phyloP scores from a whole-genome alignment of 2,113 vertebrate genomes.

The Rhinolophus sinicus region DNA sequence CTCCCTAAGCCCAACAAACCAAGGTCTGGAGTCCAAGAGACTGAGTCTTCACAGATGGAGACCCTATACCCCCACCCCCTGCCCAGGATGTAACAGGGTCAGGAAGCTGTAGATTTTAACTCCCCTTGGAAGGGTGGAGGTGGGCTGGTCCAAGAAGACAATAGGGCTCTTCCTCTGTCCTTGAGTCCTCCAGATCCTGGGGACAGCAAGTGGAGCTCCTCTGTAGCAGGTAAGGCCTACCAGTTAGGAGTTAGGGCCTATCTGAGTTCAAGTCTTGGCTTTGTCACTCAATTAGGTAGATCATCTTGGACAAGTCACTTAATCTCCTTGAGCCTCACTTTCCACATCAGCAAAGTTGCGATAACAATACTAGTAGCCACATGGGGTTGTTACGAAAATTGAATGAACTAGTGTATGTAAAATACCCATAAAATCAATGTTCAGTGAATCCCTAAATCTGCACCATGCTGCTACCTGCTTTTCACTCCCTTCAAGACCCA shows the following conservation, averaged over 20 bases:
- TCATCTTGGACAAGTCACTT: slow-evolving; percentile 16
- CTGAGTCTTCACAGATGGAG: slow-evolving; percentile 13
- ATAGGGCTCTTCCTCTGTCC: not conserved
- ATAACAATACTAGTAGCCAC: not conserved
- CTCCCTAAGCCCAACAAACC: not conserved
- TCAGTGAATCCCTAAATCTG: not conserved
- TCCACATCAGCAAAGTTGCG: not conserved
- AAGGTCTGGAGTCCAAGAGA: not conserved
- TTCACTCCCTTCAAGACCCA: slow-evolving; percentile 27
- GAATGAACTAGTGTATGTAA: not conserved
- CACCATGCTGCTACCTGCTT: not conserved
- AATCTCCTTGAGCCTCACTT: slow-evolving; percentile 26
- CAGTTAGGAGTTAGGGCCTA: not conserved
- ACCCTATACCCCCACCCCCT: not conserved
- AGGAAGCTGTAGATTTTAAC: not conserved
- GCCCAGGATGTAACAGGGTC: not conserved
- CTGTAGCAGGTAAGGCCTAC: not conserved
- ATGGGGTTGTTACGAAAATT: not conserved
- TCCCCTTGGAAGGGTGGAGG: not conserved
- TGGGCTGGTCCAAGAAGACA: not conserved
- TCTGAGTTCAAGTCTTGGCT: slow-evolving; percentile 35
- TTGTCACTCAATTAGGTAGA: slow-evolving; percentile 33
- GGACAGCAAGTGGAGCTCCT: not conserved
- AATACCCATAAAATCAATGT: slow-evolving; percentile 44
- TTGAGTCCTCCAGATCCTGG: not conserved